Evolutionary conservation across 2,888 invertebrate genomes (phyloP).

Genomic region (Anoncus sp.): DNA sequence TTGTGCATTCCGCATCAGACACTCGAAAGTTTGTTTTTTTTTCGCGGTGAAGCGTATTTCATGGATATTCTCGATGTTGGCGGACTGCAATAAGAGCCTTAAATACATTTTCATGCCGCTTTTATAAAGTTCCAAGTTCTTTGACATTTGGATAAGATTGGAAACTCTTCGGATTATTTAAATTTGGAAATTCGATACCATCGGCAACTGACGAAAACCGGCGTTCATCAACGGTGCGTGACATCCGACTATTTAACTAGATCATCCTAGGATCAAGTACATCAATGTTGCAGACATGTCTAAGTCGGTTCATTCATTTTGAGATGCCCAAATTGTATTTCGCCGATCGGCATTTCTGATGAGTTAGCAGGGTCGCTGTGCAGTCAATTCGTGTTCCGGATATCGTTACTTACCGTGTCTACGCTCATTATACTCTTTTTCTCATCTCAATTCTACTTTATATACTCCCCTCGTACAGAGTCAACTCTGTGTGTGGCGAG

Average conservation of each 20-base stretch:
- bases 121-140: too few relatives aligned
- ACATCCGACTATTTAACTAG: too few relatives aligned
- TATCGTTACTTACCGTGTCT: too few relatives aligned
- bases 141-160: too few relatives aligned
- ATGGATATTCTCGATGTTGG: neutral
- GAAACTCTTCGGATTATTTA: too few relatives aligned
- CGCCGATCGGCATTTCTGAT: slow-evolving; percentile 28
- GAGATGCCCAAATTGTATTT: slow-evolving; percentile 24
- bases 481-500: slow-evolving; percentile 24
- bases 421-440: slow-evolving; percentile 26
- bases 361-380: slow-evolving; percentile 26
- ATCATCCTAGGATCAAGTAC: neutral
- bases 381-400: slow-evolving; percentile 34
- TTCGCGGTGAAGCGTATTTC: slow-evolving; percentile 10
- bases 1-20: slow-evolving; percentile 25
- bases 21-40: slow-evolving; percentile 37
- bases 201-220: too few relatives aligned
- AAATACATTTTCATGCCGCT: too few relatives aligned
- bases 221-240: neutral
- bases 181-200: too few relatives aligned
- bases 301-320: slow-evolving; percentile 7
- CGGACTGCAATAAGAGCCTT: too few relatives aligned
- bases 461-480: slow-evolving; percentile 50
- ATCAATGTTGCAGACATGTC: neutral
- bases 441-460: slow-evolving; percentile 58